Evolutionary conservation across 2,888 invertebrate species (phyloP), one percentile per base, ranked within the genome.

Genomic region (Willowsia nigromaculata): DNA sequence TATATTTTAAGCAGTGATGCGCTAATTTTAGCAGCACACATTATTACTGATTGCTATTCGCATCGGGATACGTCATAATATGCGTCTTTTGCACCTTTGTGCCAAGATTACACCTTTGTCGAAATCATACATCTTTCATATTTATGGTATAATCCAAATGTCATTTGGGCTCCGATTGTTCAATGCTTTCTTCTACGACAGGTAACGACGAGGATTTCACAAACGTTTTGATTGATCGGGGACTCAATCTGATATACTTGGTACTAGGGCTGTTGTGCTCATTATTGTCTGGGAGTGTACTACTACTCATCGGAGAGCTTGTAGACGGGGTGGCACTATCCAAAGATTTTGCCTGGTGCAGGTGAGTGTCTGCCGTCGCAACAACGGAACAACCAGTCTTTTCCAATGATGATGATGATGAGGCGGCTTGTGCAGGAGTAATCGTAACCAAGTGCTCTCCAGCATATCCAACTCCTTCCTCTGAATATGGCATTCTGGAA

Each of bases 401-500:
- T 40, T 62, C 65, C 22, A 43, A 15, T 22, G 81, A 68, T 53
- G 76, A 5, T 15, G 74, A 59, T 15, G 76, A 47, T 25, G 83
- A 59, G 13, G 87, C 47, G 22, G 68, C 76, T 62, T 80, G 85
- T 37, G 85, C 85, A 15, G 89, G 89, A 47, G 89, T 89, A 40
- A 85, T 85, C 56, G 89, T 85, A 37, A 89, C 89, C 13, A 78
- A 88, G 65, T 86, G 86, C n/a, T 89, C 82, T 80, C 74, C 82
- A 30, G 27, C 22, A 62, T 85, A 25, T 65, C 56, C 80, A 4
- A 78, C n/a, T 30, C 84, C 43, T 74, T 92, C 92, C 59, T 92
- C 92, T 13, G 91, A 82, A 13, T 91, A 91, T 3, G 92, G 92
- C n/a, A 91, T 90, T 68, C 91, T 92, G 13, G 90, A 71, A 74